A percentile compares a stretch with the other conserved stretches of the same genome.
Conservation (phyloP, 1,140 invertebrate species). For the Drosophila mauritiana region DNA sequence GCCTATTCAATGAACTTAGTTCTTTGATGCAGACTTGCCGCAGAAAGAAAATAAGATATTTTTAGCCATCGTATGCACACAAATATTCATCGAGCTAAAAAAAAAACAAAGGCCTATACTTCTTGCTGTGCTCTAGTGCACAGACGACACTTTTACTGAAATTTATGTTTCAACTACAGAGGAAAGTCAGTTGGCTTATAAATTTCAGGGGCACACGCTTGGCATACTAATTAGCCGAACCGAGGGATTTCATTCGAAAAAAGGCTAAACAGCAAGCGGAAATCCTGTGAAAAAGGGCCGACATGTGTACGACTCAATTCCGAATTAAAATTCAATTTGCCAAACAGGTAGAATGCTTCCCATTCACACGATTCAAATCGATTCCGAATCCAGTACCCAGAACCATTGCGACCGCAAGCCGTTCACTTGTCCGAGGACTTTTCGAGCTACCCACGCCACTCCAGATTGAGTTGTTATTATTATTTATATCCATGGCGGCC, state of each 20-base stretch:
- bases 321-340: conserved; percentile 78
- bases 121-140: background rate
- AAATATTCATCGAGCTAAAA: no score
- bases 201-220: conserved; percentile 44
- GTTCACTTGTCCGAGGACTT: conserved; percentile 27
- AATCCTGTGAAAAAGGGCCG: conserved; percentile 66
- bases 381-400: background rate
- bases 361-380: background rate
- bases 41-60: background rate
- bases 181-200: conserved; percentile 31
- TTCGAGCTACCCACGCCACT: conserved; percentile 25
- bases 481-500: conserved; percentile 56
- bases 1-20: conserved; percentile 39
- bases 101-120: no score
- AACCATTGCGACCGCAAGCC: conserved; percentile 19
- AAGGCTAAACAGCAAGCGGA: conserved; percentile 61
- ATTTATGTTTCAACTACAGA: conserved; percentile 52
- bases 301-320: conserved; percentile 68
- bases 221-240: conserved; percentile 68
- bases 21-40: conserved; percentile 37
- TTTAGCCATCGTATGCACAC: no score
- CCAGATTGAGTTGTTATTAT: conserved; percentile 72
- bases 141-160: conserved; percentile 30
- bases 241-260: conserved; percentile 27
- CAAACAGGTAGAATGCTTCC: conserved; percentile 51